Evolutionary conservation across 2,888 invertebrate genomes (phyloP).

Genomic region (Folsomia manolachei): DNA sequence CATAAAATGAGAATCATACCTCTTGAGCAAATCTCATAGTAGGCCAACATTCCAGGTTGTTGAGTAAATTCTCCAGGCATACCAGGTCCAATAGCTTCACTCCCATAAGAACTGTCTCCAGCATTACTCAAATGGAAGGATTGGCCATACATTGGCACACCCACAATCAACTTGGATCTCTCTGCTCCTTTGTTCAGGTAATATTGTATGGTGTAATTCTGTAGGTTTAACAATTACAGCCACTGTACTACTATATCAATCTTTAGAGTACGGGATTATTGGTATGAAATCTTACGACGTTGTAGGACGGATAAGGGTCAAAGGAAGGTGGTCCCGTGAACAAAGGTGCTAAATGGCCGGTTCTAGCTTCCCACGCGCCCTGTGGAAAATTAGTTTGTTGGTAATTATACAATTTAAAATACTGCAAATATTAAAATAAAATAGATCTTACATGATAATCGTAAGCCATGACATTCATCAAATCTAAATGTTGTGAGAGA

Average conservation of each 20-base stretch:
- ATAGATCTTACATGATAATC: constrained; percentile 73
- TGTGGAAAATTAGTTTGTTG: too few relatives aligned
- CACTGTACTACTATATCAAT: not conserved
- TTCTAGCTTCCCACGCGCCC: constrained; percentile 83
- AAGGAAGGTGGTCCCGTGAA: constrained; percentile 41
- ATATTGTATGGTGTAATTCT: constrained; percentile 54
- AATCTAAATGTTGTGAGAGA: constrained; percentile 87
- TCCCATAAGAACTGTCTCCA: constrained; percentile 59
- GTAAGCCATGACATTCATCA: constrained; percentile 92
- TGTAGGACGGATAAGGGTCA: constrained; percentile 44
- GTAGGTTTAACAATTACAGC: not conserved
- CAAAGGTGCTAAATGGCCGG: constrained; percentile 83
- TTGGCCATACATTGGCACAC: constrained; percentile 84
- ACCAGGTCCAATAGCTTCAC: constrained; percentile 70
- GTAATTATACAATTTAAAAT: not conserved
- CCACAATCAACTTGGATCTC: constrained; percentile 72
- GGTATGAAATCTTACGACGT: constrained; percentile 47
- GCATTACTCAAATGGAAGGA: constrained; percentile 66
- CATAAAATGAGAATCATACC: constrained; percentile 33
- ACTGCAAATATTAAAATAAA: too few relatives aligned
- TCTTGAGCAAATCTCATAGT: constrained; percentile 76
- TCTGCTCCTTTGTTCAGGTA: constrained; percentile 60
- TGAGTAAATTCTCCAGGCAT: constrained; percentile 75
- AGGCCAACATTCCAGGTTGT: constrained; percentile 83
- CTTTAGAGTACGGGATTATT: not conserved